Percentiles rank a stretch among this genome's conserved stretches.
These are phyloP conservation scores for Ips typographus DNA, from an alignment of 1,140 invertebrate species.

Conservation along the genomic window DNA sequence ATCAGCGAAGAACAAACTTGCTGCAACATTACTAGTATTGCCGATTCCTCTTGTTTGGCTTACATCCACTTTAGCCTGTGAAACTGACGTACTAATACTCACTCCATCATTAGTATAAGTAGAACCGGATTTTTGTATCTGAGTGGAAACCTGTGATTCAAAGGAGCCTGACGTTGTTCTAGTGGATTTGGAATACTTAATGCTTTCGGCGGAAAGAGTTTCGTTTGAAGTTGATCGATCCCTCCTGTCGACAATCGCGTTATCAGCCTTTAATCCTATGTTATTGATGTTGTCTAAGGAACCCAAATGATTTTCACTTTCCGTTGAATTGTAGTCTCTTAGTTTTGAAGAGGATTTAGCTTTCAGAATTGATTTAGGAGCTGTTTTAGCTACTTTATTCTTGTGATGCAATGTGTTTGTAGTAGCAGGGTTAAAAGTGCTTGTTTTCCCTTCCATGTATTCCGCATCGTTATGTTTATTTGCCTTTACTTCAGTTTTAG, in stretches of 20 bases:
- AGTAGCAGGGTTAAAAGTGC: slow-evolving; percentile 10
- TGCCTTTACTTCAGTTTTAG: background rate
- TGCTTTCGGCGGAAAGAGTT: background rate
- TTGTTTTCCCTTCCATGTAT: slow-evolving; percentile 17
- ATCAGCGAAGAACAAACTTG: slow-evolving; percentile 46
- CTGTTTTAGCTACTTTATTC: background rate
- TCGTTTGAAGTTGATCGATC: background rate
- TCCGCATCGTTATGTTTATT: background rate
- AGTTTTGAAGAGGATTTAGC: slow-evolving; percentile 9
- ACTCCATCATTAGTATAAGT: background rate
- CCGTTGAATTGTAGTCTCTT: background rate
- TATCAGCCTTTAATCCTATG: too few species aligned
- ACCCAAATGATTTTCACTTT: background rate
- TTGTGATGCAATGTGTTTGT: background rate
- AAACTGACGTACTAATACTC: background rate
- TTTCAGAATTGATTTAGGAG: slow-evolving; percentile 25
- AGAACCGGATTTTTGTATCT: background rate
- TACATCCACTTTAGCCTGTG: slow-evolving; percentile 6
- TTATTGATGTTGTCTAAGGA: too few species aligned
- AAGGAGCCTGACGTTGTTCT: background rate
- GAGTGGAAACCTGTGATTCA: too few species aligned
- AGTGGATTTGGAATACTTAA: slow-evolving; percentile 1
- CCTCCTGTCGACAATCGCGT: background rate
- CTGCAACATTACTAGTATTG: slow-evolving; percentile 42
- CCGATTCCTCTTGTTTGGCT: slow-evolving; percentile 4